phyloP scores from a whole-genome alignment of 2,797 vertebrate genomes.

The Mormyrops attenuatus region DNA sequence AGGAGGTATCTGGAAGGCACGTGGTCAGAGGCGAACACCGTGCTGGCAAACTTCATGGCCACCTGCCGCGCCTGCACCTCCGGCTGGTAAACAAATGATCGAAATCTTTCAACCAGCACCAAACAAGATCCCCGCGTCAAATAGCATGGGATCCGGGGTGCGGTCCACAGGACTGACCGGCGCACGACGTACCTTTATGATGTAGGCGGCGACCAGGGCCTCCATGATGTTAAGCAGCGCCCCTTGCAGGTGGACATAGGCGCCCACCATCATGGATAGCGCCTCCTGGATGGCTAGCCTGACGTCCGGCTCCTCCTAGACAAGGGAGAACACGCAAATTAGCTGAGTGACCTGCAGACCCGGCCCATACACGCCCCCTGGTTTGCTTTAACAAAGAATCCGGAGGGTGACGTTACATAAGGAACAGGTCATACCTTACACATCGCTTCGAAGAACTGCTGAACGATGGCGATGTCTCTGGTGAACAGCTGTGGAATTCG shows the following conservation, averaged over 20 bases:
- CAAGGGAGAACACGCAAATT: background rate
- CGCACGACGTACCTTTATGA: conserved; percentile 73
- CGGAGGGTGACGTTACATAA: background rate
- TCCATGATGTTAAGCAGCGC: conserved; percentile 97
- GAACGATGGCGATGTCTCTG: conserved; percentile 93
- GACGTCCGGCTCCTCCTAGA: conserved; percentile 87
- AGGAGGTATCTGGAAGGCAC: conserved; percentile 95
- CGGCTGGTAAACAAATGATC: conserved; percentile 60
- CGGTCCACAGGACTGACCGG: too few species aligned
- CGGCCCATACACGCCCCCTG: background rate
- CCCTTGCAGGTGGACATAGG: conserved; percentile 89
- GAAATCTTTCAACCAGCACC: background rate
- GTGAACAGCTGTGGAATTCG: conserved; percentile 98
- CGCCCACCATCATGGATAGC: conserved; percentile 96
- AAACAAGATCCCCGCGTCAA: background rate
- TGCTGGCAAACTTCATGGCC: conserved; percentile 95
- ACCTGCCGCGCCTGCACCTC: conserved; percentile 97
- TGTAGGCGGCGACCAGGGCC: conserved; percentile 90
- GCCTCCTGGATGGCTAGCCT: conserved; percentile 96
- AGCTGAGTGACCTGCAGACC: background rate
- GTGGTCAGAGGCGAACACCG: conserved; percentile 87
- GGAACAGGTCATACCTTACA: conserved; percentile 74
- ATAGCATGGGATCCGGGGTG: background rate
- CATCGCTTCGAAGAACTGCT: conserved; percentile 97
- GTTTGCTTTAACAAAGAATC: background rate